Base-by-base conservation (phyloP, 2,888 invertebrate genomes). In the Monoplex corrugatus region DNA sequence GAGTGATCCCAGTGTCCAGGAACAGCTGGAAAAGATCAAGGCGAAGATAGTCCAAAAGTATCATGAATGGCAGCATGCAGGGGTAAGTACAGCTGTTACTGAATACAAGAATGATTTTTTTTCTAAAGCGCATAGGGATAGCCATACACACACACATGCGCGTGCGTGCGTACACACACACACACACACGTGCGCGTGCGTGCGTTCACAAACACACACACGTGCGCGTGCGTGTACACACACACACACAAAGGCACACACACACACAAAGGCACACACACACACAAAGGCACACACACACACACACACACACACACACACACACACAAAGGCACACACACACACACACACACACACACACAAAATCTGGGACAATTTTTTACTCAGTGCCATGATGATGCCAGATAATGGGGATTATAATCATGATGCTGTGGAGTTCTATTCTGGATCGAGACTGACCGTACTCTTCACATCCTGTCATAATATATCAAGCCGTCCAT, bases 21-120 rank as follows among this genome's bases (percentile, higher is more conserved):
- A 84, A 8, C 43, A 88, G 38, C 86, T 88, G 40, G 35, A 44
- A 2, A 63, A 88, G n/a, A 35, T 90, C 0, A 90, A 78, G 63
- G 40, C 75, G 23, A 88, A 90, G 75, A 89, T 90, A 19, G 80
- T 83, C 28, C 50, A 85, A 5, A 90, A 90, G 82, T 68, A 88
- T 35, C 82, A 83, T 1, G 88, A 88, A 35, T 88, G 88, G 88
- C 40, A 45, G 0, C 6, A 28, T 68, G 44, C 87, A 28, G 89
- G 87, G n/a, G 84, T 84, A 35, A 84, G 84, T 16, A 35, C n/a
- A n/a, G n/a, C n/a, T n/a, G n/a, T n/a, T n/a, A n/a, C n/a, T n/a
- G n/a, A n/a, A n/a, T n/a, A n/a, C n/a, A n/a, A n/a, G n/a, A n/a
- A n/a, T n/a, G n/a, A n/a, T n/a, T n/a, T n/a, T n/a, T n/a, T n/a